Evolutionary conservation across 2,888 invertebrate species (phyloP), one percentile per base, ranked within the genome.

Genomic region (Spatulosminthurus flaviceps): DNA sequence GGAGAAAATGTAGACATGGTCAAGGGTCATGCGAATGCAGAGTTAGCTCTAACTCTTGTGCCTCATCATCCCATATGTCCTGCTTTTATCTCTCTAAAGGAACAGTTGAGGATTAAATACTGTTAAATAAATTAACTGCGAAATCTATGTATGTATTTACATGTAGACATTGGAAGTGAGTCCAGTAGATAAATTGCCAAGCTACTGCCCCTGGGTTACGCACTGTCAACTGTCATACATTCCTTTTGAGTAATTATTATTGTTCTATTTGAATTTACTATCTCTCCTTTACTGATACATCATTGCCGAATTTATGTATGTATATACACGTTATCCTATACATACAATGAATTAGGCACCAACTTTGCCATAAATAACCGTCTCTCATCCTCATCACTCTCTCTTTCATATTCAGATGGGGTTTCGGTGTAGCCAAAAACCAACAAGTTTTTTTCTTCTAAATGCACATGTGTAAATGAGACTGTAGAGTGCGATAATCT

Each of bases 91-190:
- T 61, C 19, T 41, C 41, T 41, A 41, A 41, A 41, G 13, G 41
- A 7, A 41, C 13, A 41, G n/a, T n/a, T n/a, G n/a, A n/a, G n/a
- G n/a, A n/a, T n/a, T n/a, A n/a, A n/a, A n/a, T 51, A 51, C n/a
- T 51, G 51, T 19, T 51, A 5, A 51, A 11, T 51, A 51, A 51
- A 51, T 75, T 75, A 28, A 66, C 61, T 43, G 51, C 75, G 87
- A 51, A 51, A 51, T 19, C 5, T 51, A 11, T 51, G 19, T 5
- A 22, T n/a, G n/a, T n/a, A n/a, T n/a, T n/a, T n/a, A n/a, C n/a
- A n/a, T n/a, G n/a, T n/a, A n/a, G n/a, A n/a, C n/a, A n/a, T 64
- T 4, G 64, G 24, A 22, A 24, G 51, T 16, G 51, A 51, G n/a
- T n/a, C 51, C n/a, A 19, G 51, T 19, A 16, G 16, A 51, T 51